Conservation (phyloP, 2,888 invertebrate genomes). For the Oconnorella tubifera region DNA sequence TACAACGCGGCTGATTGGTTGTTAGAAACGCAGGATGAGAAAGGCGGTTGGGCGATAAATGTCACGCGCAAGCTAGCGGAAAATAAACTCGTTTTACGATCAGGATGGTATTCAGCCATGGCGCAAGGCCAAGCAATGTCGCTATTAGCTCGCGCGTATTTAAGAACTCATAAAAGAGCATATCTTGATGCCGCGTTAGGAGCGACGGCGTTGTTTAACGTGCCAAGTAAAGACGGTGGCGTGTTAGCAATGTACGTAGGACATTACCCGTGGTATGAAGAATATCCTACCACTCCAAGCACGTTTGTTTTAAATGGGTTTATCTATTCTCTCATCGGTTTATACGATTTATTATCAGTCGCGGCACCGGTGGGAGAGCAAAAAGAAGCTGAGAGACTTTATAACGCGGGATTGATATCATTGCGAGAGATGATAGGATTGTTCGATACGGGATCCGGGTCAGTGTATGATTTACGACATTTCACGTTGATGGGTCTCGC, state of each 20-base stretch:
- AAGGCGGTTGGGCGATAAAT: constrained; percentile 91
- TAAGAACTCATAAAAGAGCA: constrained; percentile 64
- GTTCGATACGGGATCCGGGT: constrained; percentile 88
- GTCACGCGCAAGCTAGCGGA: constrained; percentile 63
- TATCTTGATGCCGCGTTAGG: constrained; percentile 74
- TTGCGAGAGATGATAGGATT: constrained; percentile 81
- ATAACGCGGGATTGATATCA: constrained; percentile 62
- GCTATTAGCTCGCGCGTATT: constrained; percentile 83
- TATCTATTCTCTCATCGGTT: constrained; percentile 90
- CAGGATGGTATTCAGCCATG: constrained; percentile 98
- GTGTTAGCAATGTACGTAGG: constrained; percentile 67
- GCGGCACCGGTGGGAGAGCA: constrained; percentile 67
- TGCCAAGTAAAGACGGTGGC: constrained; percentile 46
- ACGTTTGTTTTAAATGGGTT: constrained; percentile 94
- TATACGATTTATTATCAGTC: constrained; percentile 82
- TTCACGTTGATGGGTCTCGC: constrained; percentile 69
- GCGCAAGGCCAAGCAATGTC: constrained; percentile 93
- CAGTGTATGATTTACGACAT: constrained; percentile 92
- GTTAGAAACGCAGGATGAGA: constrained; percentile 75
- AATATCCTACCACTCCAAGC: constrained; percentile 92
- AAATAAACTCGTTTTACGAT: constrained; percentile 70
- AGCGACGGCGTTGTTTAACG: constrained; percentile 72
- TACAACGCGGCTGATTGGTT: constrained; percentile 91
- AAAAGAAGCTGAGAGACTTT: constrained; percentile 53
- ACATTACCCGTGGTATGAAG: constrained; percentile 90